A percentile compares a stretch with the other conserved stretches of the same genome.
phyloP scores from a whole-genome alignment of 1,140 invertebrate species.

The Eumeta japonica region DNA sequence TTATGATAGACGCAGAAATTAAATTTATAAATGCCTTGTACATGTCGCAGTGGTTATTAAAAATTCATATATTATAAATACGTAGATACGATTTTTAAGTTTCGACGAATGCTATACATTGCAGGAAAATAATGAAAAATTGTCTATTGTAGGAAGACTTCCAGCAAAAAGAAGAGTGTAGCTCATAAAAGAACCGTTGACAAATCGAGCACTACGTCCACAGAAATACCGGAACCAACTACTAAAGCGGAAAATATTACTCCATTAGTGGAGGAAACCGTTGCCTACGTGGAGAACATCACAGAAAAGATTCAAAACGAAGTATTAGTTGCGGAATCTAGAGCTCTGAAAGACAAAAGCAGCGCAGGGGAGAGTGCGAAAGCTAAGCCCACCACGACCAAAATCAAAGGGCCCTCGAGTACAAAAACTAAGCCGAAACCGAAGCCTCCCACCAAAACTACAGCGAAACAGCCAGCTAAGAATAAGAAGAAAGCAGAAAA shows the following conservation, averaged over 20 bases:
- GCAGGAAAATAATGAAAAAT: too few relatives aligned
- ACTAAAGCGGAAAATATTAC: conserved; percentile 26
- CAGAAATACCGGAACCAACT: conserved; percentile 19
- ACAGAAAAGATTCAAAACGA: conserved; percentile 26
- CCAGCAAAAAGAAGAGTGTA: conserved; percentile 40
- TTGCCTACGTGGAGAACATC: conserved; percentile 17
- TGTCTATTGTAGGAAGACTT: conserved; percentile 26
- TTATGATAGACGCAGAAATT: too few relatives aligned
- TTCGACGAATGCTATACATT: too few relatives aligned
- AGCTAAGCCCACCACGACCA: conserved; percentile 23
- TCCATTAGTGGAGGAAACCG: conserved; percentile 16
- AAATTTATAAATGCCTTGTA: too few relatives aligned
- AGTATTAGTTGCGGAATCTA: conserved; percentile 18
- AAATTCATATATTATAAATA: too few relatives aligned
- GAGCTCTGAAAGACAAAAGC: conserved; percentile 31
- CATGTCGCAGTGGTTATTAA: too few relatives aligned
- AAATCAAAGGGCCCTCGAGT: conserved; percentile 25
- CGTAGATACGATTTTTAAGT: too few relatives aligned
- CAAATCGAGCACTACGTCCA: conserved; percentile 14
- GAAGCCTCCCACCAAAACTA: conserved; percentile 33
- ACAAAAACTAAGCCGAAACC: conserved; percentile 29
- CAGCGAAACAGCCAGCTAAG: conserved; percentile 43
- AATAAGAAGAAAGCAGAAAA: conserved; percentile 55
- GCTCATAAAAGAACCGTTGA: conserved; percentile 23
- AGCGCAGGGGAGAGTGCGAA: conserved; percentile 8